A percentile compares a stretch with the other conserved stretches of the same genome.
Conservation (phyloP, 2,797 vertebrate genomes). For the Spinus olivaceus region DNA sequence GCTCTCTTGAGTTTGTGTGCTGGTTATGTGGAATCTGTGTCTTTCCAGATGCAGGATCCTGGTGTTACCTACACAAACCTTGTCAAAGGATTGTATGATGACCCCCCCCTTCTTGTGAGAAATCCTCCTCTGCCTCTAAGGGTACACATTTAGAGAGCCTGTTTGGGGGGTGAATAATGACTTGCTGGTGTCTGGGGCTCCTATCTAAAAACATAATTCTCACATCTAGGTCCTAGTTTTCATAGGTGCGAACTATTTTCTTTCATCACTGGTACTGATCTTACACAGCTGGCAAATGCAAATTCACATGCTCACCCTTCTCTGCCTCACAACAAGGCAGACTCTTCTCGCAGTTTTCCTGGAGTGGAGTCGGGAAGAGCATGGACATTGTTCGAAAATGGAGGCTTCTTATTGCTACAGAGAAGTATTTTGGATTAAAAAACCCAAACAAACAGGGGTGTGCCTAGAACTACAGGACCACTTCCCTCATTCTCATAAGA, state of each 20-base stretch:
- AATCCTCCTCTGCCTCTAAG: not conserved
- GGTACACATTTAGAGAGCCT: not conserved
- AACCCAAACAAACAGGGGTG: not conserved
- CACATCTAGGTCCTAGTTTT: not conserved
- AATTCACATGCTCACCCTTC: not conserved
- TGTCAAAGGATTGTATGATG: not conserved
- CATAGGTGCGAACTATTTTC: not conserved
- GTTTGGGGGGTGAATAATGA: not conserved
- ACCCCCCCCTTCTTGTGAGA: not conserved
- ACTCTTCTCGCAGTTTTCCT: not conserved
- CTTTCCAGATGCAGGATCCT: not conserved
- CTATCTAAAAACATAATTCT: not conserved
- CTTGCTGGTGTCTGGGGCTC: not conserved
- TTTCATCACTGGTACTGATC: not conserved
- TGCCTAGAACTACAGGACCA: not conserved
- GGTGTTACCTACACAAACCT: not conserved
- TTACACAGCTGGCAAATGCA: not conserved
- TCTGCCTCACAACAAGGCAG: not conserved
- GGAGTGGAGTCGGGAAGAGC: not conserved
- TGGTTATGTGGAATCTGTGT: not conserved
- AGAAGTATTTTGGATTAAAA: not conserved
- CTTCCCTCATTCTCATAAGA: fast-evolving
- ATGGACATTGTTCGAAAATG: not conserved
- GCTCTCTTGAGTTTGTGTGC: not conserved
- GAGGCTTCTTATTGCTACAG: not conserved